Conservation (phyloP, 2,113 vertebrate species). For the Clupea harengus region DNA sequence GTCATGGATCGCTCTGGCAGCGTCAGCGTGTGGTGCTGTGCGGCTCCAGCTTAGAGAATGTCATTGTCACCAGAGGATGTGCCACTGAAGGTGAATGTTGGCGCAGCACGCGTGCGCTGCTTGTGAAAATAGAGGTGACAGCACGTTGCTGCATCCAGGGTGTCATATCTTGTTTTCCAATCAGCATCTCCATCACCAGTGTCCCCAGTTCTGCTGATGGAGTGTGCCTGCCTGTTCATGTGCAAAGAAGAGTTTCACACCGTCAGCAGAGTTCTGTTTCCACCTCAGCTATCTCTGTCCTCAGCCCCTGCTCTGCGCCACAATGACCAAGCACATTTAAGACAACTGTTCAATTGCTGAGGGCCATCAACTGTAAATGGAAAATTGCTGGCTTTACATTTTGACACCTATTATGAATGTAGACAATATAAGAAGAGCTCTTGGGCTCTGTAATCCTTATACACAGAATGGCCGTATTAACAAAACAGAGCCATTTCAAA, state of each 20-base stretch:
- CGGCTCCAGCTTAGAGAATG: background rate
- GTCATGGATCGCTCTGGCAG: background rate
- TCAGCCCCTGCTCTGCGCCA: background rate
- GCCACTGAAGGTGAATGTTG: background rate
- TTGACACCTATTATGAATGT: background rate
- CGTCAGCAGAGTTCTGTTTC: background rate
- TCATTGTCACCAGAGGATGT: background rate
- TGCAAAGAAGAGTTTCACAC: background rate
- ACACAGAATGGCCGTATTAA: no score
- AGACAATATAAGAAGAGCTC: no score
- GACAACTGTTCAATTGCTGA: background rate
- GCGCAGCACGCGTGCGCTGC: background rate
- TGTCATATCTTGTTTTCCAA: background rate
- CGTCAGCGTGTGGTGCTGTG: background rate
- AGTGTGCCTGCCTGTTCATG: background rate
- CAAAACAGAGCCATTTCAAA: no score
- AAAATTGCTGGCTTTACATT: background rate
- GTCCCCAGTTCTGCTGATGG: constrained; percentile 1
- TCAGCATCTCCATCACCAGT: background rate
- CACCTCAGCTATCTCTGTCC: background rate
- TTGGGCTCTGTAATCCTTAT: no score
- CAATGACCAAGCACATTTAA: background rate
- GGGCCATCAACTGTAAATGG: background rate
- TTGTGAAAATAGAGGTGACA: background rate
- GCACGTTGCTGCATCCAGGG: background rate